Percentiles rank a stretch among this genome's conserved stretches.
phyloP scores from a whole-genome alignment of 2,113 vertebrate genomes.

The Orthonyx spaldingii region DNA sequence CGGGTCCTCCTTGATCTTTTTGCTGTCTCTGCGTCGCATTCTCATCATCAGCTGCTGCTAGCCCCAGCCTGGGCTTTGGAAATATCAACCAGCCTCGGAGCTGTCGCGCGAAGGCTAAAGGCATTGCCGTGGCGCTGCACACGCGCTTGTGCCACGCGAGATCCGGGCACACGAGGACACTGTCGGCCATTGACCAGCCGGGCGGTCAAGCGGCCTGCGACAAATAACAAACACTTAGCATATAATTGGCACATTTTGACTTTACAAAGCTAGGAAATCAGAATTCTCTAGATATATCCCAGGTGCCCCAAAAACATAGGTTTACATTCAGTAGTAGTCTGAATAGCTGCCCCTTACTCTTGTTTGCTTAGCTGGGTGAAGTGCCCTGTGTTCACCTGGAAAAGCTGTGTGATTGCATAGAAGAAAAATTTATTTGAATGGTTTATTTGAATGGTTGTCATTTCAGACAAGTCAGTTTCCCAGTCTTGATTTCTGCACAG shows the following conservation, averaged over 20 bases:
- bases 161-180: too few species aligned
- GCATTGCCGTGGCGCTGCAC: too few species aligned
- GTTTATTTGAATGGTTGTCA: not conserved
- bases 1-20: too few species aligned
- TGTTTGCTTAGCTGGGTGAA: not conserved
- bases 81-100: too few species aligned
- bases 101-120: too few species aligned
- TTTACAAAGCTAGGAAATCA: not conserved
- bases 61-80: too few species aligned
- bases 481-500: not conserved
- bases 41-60: too few species aligned
- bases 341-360: not conserved
- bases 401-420: not conserved
- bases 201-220: too few species aligned
- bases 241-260: not conserved
- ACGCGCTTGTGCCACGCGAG: too few species aligned
- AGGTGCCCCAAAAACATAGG: rapidly evolving
- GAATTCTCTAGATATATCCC: not conserved
- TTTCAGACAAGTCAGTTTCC: not conserved
- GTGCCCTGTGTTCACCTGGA: not conserved
- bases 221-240: not conserved
- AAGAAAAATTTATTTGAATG: not conserved
- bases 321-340: not conserved
- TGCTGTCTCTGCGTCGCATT: too few species aligned
- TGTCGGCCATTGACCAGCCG: too few species aligned